Percentiles rank a stretch among this genome's conserved stretches.
Conservation (phyloP, 2,888 invertebrate species). For the Netelia virgata region DNA sequence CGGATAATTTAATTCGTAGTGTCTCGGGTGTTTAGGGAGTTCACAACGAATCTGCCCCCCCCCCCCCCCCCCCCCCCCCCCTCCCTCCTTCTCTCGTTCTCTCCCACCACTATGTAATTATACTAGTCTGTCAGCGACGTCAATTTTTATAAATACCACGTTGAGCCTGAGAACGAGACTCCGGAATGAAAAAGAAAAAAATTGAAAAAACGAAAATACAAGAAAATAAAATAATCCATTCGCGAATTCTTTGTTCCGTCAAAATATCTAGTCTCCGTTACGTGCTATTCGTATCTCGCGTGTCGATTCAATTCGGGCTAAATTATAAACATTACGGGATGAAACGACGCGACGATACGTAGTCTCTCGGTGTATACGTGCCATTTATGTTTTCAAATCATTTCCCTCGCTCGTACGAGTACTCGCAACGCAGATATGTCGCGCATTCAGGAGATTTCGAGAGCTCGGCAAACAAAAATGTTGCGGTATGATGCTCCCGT, state of each 20-base stretch:
- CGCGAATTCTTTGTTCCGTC: too few species aligned
- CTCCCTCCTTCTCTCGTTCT: background rate
- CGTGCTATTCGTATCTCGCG: slow-evolving; percentile 1
- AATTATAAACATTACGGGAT: slow-evolving; percentile 22
- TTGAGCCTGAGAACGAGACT: slow-evolving; percentile 47
- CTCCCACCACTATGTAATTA: slow-evolving; percentile 23
- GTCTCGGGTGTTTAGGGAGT: slow-evolving; percentile 43
- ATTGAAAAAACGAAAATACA: background rate
- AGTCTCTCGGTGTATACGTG: too few species aligned
- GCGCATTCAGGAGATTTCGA: background rate
- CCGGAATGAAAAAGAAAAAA: background rate
- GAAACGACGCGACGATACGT: background rate
- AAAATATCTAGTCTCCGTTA: background rate
- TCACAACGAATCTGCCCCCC: background rate
- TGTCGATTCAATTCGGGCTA: slow-evolving; percentile 14
- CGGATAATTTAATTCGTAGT: slow-evolving; percentile 42
- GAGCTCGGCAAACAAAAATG: slow-evolving; percentile 29
- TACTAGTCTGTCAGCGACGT: slow-evolving; percentile 16
- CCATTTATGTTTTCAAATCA: too few species aligned
- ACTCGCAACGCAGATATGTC: too few species aligned
- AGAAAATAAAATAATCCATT: background rate
- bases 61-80: background rate
- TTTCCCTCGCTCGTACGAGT: too few species aligned
- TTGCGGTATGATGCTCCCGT: slow-evolving; percentile 56
- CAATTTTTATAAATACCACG: slow-evolving; percentile 42